Evolutionary conservation across 2,888 invertebrate genomes (phyloP), one percentile per base, ranked within the genome.

Genomic region (Electrophaes corylata): DNA sequence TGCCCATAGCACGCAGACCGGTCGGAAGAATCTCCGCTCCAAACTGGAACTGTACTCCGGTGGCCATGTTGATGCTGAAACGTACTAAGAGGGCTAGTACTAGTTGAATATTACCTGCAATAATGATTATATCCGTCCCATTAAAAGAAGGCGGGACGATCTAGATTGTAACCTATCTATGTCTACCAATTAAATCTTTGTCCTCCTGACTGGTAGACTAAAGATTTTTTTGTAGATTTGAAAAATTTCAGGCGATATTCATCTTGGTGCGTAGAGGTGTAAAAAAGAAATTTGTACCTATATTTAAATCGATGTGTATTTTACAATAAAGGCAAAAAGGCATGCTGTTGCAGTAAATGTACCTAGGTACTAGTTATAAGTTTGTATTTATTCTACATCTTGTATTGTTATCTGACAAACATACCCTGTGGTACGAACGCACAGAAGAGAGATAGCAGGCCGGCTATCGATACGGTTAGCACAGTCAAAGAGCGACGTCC

Each of bases 21-120:
- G 86, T 86, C 3, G 86, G 85, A 66, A 86, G 62, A 56, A 83
- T 59, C 69, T 86, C 86, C 0, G 81, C 72, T 6, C 74, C 71
- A 68, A 84, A 79, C 67, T 86, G 86, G 53, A 80, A 72, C 41
- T 79, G 69, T 1, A 77, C 69, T 19, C 76, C 72, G 46, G 79
- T 75, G 11, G 82, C 65, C 83, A 86, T 86, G 73, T 86, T 86
- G 57, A 76, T 72, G 63, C 76, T 74, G 73, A 86, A 84, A 6
- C 85, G 77, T 1, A 80, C 76, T 1, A 69, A 16, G 23, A 81
- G 69, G 1, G 85, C 86, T 37, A 85, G 53, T 0, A 73, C 47
- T 8, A 81, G 79, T 20, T 82, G 79, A 0, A 73, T 67, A 0
- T 74, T 53, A 0, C 85, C 86, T 86, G 72, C 1, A 31, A 26